Evolutionary conservation across 37 sponge, comb jelly and placozoan genomes (phyloP).

Genomic region (Haliclona indistincta): DNA sequence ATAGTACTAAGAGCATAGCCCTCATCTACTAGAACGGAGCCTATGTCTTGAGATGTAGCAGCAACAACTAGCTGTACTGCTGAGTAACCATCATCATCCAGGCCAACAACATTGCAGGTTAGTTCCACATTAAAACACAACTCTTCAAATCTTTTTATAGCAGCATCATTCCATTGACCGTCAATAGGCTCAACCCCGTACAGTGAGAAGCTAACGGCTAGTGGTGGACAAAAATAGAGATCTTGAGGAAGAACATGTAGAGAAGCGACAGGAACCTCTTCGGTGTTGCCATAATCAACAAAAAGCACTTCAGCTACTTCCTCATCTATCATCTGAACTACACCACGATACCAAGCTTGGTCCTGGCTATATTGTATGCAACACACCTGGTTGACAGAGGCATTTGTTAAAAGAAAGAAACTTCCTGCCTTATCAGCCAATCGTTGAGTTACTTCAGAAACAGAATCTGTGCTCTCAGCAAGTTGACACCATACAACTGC

Average conservation of each 20-base stretch:
- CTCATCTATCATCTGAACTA: conserved; percentile 9
- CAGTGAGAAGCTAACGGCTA: conserved; percentile 68
- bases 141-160: conserved; percentile 22
- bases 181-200: conserved; percentile 11
- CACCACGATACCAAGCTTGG: conserved; percentile 63
- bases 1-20: neutral
- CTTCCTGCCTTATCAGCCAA: neutral
- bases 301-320: conserved; percentile 37
- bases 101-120: conserved; percentile 15
- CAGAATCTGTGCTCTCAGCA: neutral
- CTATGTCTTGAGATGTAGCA: neutral
- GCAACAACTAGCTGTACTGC: conserved; percentile 24
- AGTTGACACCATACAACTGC: conserved; percentile 71
- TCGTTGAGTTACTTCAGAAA: conserved; percentile 24
- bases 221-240: conserved; percentile 44
- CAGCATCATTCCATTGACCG: conserved; percentile 22
- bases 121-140: conserved; percentile 8
- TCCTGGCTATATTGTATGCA: conserved; percentile 52
- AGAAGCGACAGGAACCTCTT: conserved; percentile 9
- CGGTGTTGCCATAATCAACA: conserved; percentile 81
- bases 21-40: neutral
- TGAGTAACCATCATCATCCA: conserved; percentile 51
- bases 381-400: conserved; percentile 29
- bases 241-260: conserved; percentile 23
- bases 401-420: neutral